phyloP scores from a whole-genome alignment of 2,113 vertebrate genomes.

The Grallaria varia region DNA sequence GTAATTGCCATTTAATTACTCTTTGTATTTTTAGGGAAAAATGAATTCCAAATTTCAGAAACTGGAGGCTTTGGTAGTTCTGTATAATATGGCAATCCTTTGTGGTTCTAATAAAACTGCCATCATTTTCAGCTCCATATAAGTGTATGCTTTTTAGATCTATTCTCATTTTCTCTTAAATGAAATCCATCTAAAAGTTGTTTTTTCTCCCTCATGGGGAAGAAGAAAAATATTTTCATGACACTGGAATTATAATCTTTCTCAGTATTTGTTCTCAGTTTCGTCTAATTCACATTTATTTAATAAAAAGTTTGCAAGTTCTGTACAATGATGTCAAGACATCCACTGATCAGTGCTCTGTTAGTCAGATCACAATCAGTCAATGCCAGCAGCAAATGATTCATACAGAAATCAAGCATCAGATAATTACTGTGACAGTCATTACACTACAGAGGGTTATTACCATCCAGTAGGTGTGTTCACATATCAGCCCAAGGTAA shows the following conservation, averaged over 20 bases:
- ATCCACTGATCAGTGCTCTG: neutral
- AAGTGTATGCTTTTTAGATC: neutral
- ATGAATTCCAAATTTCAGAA: neutral
- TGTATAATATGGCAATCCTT: neutral
- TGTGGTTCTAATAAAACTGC: neutral
- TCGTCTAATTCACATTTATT: neutral
- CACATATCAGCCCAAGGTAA: neutral
- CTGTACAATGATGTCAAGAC: neutral
- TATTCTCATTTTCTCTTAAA: neutral
- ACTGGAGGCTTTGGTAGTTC: neutral
- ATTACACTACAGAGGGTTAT: neutral
- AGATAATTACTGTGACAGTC: neutral
- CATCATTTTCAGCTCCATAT: neutral
- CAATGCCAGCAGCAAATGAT: neutral
- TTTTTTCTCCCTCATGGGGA: neutral
- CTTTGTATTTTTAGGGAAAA: neutral
- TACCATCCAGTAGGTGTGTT: neutral
- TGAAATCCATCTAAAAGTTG: neutral
- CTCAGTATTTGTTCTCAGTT: neutral
- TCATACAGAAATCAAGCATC: neutral
- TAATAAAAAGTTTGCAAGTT: neutral
- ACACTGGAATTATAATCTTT: neutral
- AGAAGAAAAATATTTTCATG: neutral
- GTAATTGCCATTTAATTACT: neutral
- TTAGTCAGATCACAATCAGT: neutral